Evolutionary conservation across 2,888 invertebrate species (phyloP).

Genomic region (Panorpa germanica): DNA sequence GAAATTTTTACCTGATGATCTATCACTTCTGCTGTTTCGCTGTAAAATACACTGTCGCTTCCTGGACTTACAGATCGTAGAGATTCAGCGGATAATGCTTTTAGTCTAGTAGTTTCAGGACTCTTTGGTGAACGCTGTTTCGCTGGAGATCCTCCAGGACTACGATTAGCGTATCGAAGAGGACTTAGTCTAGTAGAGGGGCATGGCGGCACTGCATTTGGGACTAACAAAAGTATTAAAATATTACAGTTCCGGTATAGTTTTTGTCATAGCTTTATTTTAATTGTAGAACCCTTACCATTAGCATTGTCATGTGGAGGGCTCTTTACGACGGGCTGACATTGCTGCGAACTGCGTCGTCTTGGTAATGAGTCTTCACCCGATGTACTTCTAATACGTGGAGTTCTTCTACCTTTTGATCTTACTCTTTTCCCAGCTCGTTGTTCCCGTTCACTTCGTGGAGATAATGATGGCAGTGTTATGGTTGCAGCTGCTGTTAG

Average conservation of each 20-base stretch:
- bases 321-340: conserved; percentile 10
- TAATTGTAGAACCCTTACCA: conserved; percentile 1
- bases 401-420: conserved; percentile 23
- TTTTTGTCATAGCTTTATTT: conserved; percentile 1
- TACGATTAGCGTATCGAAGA: conserved; percentile 15
- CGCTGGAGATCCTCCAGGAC: conserved; percentile 32
- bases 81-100: conserved; percentile 73
- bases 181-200: conserved; percentile 13
- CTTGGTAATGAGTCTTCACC: conserved; percentile 18
- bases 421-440: conserved; percentile 24
- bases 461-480: too few relatives aligned
- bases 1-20: conserved; percentile 21
- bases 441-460: too few relatives aligned
- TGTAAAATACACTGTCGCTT: conserved; percentile 79
- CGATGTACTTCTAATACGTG: conserved; percentile 18
- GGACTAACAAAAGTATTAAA: too few relatives aligned
- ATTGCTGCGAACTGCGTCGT: conserved; percentile 9
- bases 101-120: conserved; percentile 34
- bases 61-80: conserved; percentile 78
- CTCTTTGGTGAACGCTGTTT: conserved; percentile 23
- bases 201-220: too few relatives aligned
- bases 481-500: too few relatives aligned
- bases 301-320: conserved; percentile 12
- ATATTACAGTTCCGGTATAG: conserved; percentile 7
- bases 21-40: conserved; percentile 45